Base-by-base conservation (phyloP, 64 coral and sea anemone genomes). In the Porites australiensis region DNA sequence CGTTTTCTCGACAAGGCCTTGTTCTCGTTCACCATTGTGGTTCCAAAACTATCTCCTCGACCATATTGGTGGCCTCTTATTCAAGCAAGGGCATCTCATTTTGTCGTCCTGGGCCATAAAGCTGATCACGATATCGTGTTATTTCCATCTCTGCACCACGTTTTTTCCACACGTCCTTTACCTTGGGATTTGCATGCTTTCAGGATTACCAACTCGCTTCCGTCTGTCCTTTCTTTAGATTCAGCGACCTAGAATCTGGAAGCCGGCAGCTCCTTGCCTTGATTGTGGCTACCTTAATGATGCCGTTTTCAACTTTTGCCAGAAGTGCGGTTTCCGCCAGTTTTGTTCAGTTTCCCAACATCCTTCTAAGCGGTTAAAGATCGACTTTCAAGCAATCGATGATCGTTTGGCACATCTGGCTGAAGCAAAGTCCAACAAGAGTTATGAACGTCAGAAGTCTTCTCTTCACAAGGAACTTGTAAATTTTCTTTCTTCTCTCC, bases 381-480 rank as follows among this genome's bases (percentile, higher is more conserved):
- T 84, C 3, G 60, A 49, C 81, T 16, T 66, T 44, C n/a, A 79
- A 58, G 76, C 76, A 54, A 79, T 79, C 54, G 5, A 79, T 53
- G n/a, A 79, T 79, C 48, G 50, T 79, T 79, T 79, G 12, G 13
- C 13, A 54, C 49, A 58, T 57, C 48, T 79, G 49, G 49, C 4
- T 18, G 77, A 79, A 79, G 47, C 47, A 50, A 50, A 57, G 53
- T 3, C 48, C 19, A 79, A 79, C 19, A 84, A 84, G 21, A 72
- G 88, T 20, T 91, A 95, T 70, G 22, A 87, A 46, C 52, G 75
- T 43, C 94, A 91, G 37, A 95, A 95, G 55, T 87, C 60, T 7
- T 4, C 14, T 14, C 55, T 87, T 8, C 73, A 90, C 16, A 10
- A 70, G 45, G 94, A 95, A 37, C 5, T 91, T 2, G 79, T 71